phyloP scores from a whole-genome alignment of 2,888 invertebrate species.

The Caenorhabditis becei region DNA sequence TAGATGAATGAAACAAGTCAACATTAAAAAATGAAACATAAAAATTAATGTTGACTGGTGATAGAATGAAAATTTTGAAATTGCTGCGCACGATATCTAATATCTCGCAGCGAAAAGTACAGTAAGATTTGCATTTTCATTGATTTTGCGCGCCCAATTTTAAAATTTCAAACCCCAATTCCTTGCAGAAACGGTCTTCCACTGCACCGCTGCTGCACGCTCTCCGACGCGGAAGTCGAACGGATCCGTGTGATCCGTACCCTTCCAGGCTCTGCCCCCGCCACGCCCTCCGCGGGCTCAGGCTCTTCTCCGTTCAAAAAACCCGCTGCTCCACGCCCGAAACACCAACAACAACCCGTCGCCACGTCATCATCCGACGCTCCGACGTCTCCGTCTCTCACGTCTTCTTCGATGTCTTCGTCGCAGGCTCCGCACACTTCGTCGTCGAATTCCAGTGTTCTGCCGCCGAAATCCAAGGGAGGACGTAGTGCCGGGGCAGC shows the following conservation, averaged over 20 bases:
- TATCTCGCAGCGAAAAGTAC: too few species aligned
- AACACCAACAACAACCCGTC: constrained; percentile 8
- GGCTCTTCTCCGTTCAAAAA: not conserved
- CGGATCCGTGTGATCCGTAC: constrained; percentile 27
- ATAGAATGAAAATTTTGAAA: too few species aligned
- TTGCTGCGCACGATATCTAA: too few species aligned
- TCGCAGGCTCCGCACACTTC: constrained; percentile 6
- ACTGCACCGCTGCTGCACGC: constrained; percentile 33
- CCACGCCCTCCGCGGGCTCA: not conserved
- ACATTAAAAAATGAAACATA: too few species aligned
- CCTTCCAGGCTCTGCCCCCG: not conserved
- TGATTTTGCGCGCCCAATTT: too few species aligned
- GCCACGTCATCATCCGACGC: not conserved
- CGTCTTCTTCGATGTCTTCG: not conserved
- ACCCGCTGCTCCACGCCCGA: not conserved
- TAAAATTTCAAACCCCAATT: not conserved
- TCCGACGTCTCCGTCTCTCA: not conserved
- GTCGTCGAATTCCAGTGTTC: not conserved
- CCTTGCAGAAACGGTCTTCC: constrained; percentile 38
- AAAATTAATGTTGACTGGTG: too few species aligned
- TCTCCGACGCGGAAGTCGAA: constrained; percentile 11
- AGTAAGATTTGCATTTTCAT: too few species aligned
- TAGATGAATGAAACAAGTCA: too few species aligned
- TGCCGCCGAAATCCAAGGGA: constrained; percentile 28
- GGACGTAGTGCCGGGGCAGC: not conserved